These are phyloP conservation scores for Rhizomys pruinosus DNA, from an alignment of 2,113 vertebrate genomes.

Conservation along the genomic window DNA sequence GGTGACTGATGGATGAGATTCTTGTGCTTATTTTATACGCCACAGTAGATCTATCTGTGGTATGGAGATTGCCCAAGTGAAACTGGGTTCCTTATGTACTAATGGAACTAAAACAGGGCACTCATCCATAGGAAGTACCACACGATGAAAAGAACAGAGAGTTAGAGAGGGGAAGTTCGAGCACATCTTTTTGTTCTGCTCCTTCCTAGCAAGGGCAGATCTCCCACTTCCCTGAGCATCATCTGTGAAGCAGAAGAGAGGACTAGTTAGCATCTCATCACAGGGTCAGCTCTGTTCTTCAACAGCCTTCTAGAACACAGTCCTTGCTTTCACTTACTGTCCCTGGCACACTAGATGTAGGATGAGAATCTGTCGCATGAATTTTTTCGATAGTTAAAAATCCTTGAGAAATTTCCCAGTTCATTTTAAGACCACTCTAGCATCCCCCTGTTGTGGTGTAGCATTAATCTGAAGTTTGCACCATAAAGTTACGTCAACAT, in stretches of 20 bases:
- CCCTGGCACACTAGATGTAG: background rate
- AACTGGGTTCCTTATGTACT: background rate
- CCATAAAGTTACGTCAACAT: background rate
- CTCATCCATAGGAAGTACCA: background rate
- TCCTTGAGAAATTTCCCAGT: background rate
- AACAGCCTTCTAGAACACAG: accelerated
- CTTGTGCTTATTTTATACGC: too few species aligned
- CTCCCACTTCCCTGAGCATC: background rate
- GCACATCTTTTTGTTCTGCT: background rate
- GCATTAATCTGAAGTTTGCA: background rate
- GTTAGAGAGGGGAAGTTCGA: background rate
- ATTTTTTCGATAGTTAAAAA: background rate
- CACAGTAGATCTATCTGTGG: background rate
- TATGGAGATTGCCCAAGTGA: background rate
- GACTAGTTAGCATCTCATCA: background rate
- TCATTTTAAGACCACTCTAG: background rate
- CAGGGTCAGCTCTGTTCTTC: background rate
- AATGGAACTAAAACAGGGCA: background rate
- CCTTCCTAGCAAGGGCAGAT: background rate
- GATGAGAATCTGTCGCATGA: background rate
- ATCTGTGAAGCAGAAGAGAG: background rate
- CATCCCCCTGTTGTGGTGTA: background rate
- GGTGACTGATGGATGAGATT: background rate
- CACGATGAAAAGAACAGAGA: background rate
- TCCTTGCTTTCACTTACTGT: background rate